Base-by-base conservation (phyloP, 1,140 invertebrate genomes). In the Cyphomyrmex costatus region DNA sequence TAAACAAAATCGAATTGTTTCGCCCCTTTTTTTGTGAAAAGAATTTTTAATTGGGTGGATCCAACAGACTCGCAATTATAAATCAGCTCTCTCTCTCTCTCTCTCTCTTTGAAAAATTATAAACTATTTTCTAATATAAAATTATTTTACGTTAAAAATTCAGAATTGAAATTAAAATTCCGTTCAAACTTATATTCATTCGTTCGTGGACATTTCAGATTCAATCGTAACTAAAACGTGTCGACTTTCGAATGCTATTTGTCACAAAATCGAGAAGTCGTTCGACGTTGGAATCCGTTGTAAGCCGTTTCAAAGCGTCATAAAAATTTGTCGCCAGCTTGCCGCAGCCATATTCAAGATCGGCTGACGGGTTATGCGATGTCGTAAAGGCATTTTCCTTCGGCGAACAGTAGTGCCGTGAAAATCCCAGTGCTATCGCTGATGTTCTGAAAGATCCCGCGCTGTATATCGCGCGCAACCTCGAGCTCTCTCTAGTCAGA, bases 261-360 rank as follows among this genome's bases (percentile, higher is more conserved):
- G 16, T 73, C 19, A 61, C 16, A 73, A 82, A 82, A 46, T 82
- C 51, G 36, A 33, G 7, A 30, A 33, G 24, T 8, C 24, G 3
- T 61, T 73, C 42, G 27, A 49, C 4, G 10, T 12, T 12, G 14
- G 7, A 21, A 60, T 82, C 79, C 19, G 19, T 73, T n/a, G 53
- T 53, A 66, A 68, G 77, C 30, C 30, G 12, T 83, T 83, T 74
- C 24, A 12, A 30, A 16, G 27, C 24, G 36, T 36, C 53, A 42
- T 60, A 74, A 83, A 83, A 83, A 61, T 71, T 49, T 83, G 79
- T 74, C 68, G 79, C 14, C 79, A 33, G 68, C 27, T 61, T 74
- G 36, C 53, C 10, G 65, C 53, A 36, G 66, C 21, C 36, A 14
- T 58, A 56, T 71, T 73, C 53, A 16, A 46, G 14, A 21, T 49